Percentiles rank a stretch among this genome's conserved stretches.
phyloP scores from a whole-genome alignment of 2,888 invertebrate species.

The Miltochrista miniata region DNA sequence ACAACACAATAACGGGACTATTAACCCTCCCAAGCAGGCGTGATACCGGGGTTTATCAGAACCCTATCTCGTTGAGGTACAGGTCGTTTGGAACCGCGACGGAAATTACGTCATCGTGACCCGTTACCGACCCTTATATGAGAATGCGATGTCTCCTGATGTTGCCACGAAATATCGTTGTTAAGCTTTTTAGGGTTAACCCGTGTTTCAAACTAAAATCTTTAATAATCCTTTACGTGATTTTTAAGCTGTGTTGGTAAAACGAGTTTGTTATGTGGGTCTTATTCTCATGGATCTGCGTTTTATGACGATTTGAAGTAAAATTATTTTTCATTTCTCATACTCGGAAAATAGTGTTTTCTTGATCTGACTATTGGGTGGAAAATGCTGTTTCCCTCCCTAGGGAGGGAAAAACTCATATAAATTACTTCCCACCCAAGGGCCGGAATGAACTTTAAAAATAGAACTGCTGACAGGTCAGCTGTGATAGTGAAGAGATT shows the following conservation, averaged over 20 bases:
- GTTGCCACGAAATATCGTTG: slow-evolving; percentile 41
- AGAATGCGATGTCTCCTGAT: slow-evolving; percentile 27
- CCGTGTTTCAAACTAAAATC: slow-evolving; percentile 32
- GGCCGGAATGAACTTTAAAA: too few relatives aligned
- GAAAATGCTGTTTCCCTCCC: too few relatives aligned
- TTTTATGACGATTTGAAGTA: slow-evolving; percentile 10
- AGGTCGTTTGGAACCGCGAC: slow-evolving; percentile 52
- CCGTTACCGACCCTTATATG: slow-evolving; percentile 13
- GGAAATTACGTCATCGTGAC: slow-evolving; percentile 58
- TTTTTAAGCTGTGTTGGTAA: neutral
- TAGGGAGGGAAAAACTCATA: too few relatives aligned
- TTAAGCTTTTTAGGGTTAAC: slow-evolving; percentile 40
- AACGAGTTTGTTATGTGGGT: neutral
- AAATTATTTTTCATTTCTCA: too few relatives aligned
- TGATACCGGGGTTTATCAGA: slow-evolving; percentile 54
- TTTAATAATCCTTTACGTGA: slow-evolving; percentile 1
- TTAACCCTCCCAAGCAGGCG: slow-evolving; percentile 48
- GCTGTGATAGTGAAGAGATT: too few relatives aligned
- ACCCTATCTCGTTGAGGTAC: slow-evolving; percentile 52
- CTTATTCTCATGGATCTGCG: neutral
- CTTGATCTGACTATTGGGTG: too few relatives aligned
- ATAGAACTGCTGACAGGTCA: too few relatives aligned
- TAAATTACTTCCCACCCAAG: too few relatives aligned
- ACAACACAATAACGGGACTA: slow-evolving; percentile 43
- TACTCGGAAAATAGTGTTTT: too few relatives aligned